A percentile compares a stretch with the other conserved stretches of the same genome.
These are phyloP conservation scores for Endomychus coccineus DNA, from an alignment of 2,888 invertebrate genomes.

Conservation along the genomic window DNA sequence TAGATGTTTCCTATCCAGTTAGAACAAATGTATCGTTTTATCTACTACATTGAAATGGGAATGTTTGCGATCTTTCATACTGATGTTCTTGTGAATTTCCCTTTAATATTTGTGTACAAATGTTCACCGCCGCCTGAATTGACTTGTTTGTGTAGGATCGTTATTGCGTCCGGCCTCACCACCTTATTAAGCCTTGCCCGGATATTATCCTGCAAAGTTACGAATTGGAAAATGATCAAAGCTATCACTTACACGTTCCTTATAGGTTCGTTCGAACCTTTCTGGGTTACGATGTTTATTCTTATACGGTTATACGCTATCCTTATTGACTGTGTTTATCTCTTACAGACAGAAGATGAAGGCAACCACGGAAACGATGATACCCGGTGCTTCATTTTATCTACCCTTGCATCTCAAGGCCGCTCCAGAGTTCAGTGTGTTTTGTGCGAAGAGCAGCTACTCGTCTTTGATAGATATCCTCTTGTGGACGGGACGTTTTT, in stretches of 20 bases:
- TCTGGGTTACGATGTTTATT: no score
- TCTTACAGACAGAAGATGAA: conserved; percentile 92
- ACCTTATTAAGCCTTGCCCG: conserved; percentile 32
- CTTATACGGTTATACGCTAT: no score
- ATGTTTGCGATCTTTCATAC: no score
- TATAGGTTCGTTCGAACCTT: no score
- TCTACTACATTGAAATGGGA: no score
- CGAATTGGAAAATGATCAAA: conserved; percentile 32
- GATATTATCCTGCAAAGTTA: conserved; percentile 30
- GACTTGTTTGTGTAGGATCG: conserved; percentile 25
- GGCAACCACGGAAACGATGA: conserved; percentile 98
- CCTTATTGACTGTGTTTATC: conserved; percentile 11
- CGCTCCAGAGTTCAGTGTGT: conserved; percentile 80
- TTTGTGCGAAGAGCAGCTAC: conserved; percentile 79
- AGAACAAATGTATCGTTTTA: no score
- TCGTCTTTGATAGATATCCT: conserved; percentile 95
- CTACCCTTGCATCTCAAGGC: conserved; percentile 86
- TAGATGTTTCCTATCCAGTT: no score
- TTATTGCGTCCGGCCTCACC: conserved; percentile 32
- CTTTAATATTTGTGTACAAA: conserved; percentile 6
- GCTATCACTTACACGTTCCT: conserved; percentile 14
- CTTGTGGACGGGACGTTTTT: conserved; percentile 97
- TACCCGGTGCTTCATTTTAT: conserved; percentile 90
- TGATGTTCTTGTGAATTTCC: no score
- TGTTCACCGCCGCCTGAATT: neutral